These are phyloP conservation scores for Hecatera dysodea DNA, from an alignment of 2,888 invertebrate species.

Conservation along the genomic window DNA sequence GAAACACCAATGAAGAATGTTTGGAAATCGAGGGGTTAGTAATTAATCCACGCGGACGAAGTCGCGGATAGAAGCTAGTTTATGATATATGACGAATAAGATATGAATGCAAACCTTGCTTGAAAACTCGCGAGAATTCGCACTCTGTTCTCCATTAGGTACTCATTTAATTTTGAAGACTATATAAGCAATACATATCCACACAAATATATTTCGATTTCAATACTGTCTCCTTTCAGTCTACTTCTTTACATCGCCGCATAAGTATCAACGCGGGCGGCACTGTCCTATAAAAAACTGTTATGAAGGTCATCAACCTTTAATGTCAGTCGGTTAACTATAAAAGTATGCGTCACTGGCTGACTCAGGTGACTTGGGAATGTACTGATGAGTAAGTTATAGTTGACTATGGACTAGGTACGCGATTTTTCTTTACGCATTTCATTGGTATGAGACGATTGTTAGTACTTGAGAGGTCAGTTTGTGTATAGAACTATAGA, in stretches of 20 bases:
- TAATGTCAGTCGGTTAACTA: conserved; percentile 56
- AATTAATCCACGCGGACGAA: too few relatives aligned
- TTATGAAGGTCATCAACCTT: conserved; percentile 67
- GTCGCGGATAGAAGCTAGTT: too few relatives aligned
- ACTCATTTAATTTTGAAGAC: background rate
- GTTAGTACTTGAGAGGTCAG: conserved; percentile 8
- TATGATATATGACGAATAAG: too few relatives aligned
- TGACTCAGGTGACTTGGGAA: conserved; percentile 66
- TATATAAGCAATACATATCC: background rate
- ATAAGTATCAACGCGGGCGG: conserved; percentile 44
- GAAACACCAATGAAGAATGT: too few relatives aligned
- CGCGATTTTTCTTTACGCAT: conserved; percentile 27
- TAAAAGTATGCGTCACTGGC: conserved; percentile 65
- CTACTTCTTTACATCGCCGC: conserved; percentile 45
- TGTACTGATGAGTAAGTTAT: conserved; percentile 50
- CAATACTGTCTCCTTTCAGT: conserved; percentile 33
- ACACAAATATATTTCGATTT: conserved; percentile 18
- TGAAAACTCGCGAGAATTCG: too few relatives aligned
- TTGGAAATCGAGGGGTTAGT: too few relatives aligned
- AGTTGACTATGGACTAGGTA: conserved; percentile 41
- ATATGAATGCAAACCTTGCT: too few relatives aligned
- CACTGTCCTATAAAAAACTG: conserved; percentile 58
- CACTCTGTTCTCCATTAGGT: background rate
- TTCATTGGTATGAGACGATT: conserved; percentile 21
- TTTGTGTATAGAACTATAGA: conserved; percentile 13